Conservation (phyloP, 2,113 vertebrate genomes). For the Neopipo cinnamomea region DNA sequence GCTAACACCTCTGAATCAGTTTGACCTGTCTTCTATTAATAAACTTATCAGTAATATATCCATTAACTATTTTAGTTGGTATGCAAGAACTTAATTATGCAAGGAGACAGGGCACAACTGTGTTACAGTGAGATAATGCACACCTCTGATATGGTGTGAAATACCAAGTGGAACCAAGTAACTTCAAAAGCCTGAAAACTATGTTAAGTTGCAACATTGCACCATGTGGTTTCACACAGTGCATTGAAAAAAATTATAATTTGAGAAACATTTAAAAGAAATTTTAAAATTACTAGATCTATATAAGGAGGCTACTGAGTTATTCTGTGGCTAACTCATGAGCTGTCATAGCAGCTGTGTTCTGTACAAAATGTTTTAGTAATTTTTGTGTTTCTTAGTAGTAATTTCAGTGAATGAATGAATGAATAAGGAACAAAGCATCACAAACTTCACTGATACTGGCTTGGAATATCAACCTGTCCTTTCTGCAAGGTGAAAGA, state of each 20-base stretch:
- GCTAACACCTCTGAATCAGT: not conserved
- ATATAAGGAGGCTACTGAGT: not conserved
- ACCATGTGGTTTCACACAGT: not conserved
- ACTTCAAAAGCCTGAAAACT: not conserved
- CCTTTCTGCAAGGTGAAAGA: not conserved
- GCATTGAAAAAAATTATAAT: not conserved
- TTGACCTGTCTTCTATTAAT: slow-evolving; percentile 12
- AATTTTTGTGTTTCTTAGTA: not conserved
- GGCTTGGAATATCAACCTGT: not conserved
- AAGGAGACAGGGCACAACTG: not conserved
- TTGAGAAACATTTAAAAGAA: not conserved
- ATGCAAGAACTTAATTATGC: not conserved
- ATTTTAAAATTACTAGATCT: not conserved
- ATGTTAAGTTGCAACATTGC: not conserved
- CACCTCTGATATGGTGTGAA: not conserved
- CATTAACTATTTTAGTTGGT: not conserved
- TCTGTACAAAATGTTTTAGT: not conserved
- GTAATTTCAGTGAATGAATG: not conserved
- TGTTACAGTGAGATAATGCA: not conserved
- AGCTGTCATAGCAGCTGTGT: not conserved
- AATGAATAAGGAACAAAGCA: not conserved
- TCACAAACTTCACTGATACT: not conserved
- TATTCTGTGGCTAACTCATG: not conserved
- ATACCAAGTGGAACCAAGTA: not conserved
- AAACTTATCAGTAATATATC: slow-evolving; percentile 4